Conservation (phyloP, 2,888 invertebrate genomes). For the Amiota minor region DNA sequence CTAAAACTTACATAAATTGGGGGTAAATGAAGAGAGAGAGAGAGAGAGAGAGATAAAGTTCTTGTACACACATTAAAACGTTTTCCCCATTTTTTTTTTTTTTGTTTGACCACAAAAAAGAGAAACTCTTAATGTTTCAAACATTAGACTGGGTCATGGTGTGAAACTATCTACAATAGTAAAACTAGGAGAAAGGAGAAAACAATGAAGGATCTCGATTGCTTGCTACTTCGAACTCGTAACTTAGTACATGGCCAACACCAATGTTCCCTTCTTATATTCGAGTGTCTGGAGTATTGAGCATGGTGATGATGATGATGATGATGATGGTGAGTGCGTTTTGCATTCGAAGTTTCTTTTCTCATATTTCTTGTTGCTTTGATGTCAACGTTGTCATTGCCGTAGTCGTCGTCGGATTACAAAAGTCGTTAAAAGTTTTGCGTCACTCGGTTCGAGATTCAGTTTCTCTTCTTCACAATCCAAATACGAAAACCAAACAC, state of each 20-base stretch:
- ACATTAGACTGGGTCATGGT: too few species aligned
- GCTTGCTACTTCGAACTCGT: too few species aligned
- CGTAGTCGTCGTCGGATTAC: background rate
- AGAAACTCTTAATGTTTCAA: background rate
- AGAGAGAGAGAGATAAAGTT: background rate
- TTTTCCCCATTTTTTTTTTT: background rate
- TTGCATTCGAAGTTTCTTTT: background rate
- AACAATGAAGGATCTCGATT: too few species aligned
- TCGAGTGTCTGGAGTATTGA: too few species aligned
- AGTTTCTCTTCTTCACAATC: too few species aligned
- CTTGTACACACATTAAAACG: too few species aligned
- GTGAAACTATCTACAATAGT: too few species aligned
- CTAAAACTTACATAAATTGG: background rate
- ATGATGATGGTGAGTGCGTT: background rate
- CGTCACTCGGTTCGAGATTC: background rate
- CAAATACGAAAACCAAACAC: background rate
- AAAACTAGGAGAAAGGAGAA: too few species aligned
- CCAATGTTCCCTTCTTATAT: too few species aligned
- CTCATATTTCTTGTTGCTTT: conserved; percentile 7
- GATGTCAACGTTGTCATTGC: background rate
- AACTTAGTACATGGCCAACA: too few species aligned
- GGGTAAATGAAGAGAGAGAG: background rate
- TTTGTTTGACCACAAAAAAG: conserved; percentile 6
- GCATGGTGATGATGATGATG: too few species aligned
- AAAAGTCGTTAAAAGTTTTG: conserved; percentile 18